A percentile compares a stretch with the other conserved stretches of the same genome.
Evolutionary conservation across 1,140 invertebrate species (phyloP).

Genomic region (Drosophila rufa): DNA sequence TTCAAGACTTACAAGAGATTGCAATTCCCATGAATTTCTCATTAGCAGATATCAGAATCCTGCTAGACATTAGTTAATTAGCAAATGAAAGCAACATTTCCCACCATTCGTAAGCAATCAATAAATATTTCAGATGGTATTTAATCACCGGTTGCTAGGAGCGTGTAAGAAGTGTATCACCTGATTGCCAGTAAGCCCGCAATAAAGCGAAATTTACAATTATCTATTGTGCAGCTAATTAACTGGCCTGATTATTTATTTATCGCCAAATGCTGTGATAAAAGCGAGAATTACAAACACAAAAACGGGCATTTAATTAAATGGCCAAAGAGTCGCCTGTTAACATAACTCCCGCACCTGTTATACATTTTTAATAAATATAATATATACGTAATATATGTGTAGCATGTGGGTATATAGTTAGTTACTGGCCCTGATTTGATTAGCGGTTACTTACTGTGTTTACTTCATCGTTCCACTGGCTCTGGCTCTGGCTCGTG

Average conservation of each 20-base stretch:
- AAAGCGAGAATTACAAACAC: constrained; percentile 4
- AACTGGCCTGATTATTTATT: constrained; percentile 21
- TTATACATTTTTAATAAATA: neutral
- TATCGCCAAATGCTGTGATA: constrained; percentile 11
- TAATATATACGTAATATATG: neutral
- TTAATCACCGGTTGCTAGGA: constrained; percentile 32
- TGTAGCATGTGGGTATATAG: neutral
- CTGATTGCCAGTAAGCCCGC: constrained; percentile 8
- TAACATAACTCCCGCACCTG: constrained; percentile 2
- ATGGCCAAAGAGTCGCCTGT: neutral
- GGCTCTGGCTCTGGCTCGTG: constrained; percentile 22
- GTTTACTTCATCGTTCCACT: constrained; percentile 45
- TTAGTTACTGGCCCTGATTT: constrained; percentile 16
- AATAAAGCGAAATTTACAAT: constrained; percentile 23
- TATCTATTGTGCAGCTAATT: constrained; percentile 26
- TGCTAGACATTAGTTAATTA: constrained; percentile 3
- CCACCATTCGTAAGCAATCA: neutral
- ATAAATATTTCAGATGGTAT: constrained; percentile 19
- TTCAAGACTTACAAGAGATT: neutral
- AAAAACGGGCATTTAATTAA: constrained; percentile 1
- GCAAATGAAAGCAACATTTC: constrained; percentile 12
- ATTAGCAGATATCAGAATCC: neutral
- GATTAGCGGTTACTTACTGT: constrained; percentile 55
- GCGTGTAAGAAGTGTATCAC: constrained; percentile 36
- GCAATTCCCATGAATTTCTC: constrained; percentile 5